Evolutionary conservation across 2,113 vertebrate genomes (phyloP).

Genomic region (Scalopus aquaticus): DNA sequence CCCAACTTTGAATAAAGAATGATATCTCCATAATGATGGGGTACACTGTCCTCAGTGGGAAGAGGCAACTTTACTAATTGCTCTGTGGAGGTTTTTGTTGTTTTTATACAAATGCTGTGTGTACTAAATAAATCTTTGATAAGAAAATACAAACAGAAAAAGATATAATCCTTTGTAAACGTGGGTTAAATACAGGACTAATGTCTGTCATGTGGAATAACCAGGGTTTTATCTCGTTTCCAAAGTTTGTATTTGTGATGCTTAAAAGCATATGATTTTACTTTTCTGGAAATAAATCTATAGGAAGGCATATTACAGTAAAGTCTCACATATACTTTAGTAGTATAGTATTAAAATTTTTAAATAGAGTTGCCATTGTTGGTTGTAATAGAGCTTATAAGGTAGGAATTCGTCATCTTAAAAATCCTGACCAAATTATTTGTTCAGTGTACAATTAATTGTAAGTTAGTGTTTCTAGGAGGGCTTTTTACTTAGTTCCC

Average conservation of each 20-base stretch:
- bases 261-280: conserved; percentile 29
- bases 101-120: not conserved
- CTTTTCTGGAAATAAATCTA: not conserved
- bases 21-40: not conserved
- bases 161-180: conserved; percentile 26
- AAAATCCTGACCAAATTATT: conserved; percentile 48
- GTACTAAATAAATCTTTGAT: conserved; percentile 35
- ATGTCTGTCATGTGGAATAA: not conserved
- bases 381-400: conserved; percentile 3
- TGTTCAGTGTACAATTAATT: conserved; percentile 46
- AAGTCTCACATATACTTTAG: conserved; percentile 16
- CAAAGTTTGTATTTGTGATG: not conserved
- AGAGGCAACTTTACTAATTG: not conserved
- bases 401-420: conserved; percentile 31
- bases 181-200: conserved; percentile 18
- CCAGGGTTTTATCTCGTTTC: conserved; percentile 2
- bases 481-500: conserved; percentile 39
- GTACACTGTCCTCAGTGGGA: not conserved
- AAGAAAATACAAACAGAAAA: conserved; percentile 32
- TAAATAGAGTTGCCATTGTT: conserved; percentile 12
- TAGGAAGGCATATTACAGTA: conserved; percentile 5
- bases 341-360: not conserved
- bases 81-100: not conserved
- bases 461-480: conserved; percentile 40
- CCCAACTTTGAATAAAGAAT: not conserved